Base-by-base conservation (phyloP, 2,888 invertebrate species). In the Eupithecia vulgata region DNA sequence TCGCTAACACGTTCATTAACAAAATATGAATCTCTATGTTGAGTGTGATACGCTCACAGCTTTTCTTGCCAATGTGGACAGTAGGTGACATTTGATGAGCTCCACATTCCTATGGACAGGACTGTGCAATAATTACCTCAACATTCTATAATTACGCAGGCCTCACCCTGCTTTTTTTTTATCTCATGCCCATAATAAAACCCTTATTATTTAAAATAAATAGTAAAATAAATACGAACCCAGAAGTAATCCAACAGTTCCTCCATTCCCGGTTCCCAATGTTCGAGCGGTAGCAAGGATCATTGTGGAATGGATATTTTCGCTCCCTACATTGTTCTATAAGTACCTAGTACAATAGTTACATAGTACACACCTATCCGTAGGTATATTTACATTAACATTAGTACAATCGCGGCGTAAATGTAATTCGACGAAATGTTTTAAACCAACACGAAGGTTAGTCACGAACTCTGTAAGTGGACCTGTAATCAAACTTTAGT, bases 281-380 rank as follows among this genome's bases (percentile, higher is more conserved):
- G 76, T 70, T 73, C 74, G 74, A 65, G 34, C 76, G 12, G 76
- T 67, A 61, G 76, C 73, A 73, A 72, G 68, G 69, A 77, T 77
- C 76, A 77, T 77, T 74, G 77, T 70, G 48, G 77, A 78, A 75
- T 77, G 79, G 75, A 72, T 79, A 78, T 79, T 78, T 78, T 76
- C 76, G 76, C 68, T 75, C 42, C 73, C 48, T 68, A 79, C 78
- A 77, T 72, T 78, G 78, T 79, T 77, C 75, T 68, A 72, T 71
- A 75, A n/a, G 1, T 21, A 37, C 62, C 30, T 30, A 30, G 30
- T 10, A 64, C 35, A 64, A 64, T n/a, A n/a, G 35, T 21, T 15
- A 64, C n/a, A 3, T 64, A 34, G 8, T 30, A 59, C 30, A 59
- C 15, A 59, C 7, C 34, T 61, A 30, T 17, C 8, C 34, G 17